Percentiles rank a stretch among this genome's conserved stretches.
These are phyloP conservation scores for Cerceris ruficornis DNA, from an alignment of 2,888 invertebrate genomes.

Conservation along the genomic window DNA sequence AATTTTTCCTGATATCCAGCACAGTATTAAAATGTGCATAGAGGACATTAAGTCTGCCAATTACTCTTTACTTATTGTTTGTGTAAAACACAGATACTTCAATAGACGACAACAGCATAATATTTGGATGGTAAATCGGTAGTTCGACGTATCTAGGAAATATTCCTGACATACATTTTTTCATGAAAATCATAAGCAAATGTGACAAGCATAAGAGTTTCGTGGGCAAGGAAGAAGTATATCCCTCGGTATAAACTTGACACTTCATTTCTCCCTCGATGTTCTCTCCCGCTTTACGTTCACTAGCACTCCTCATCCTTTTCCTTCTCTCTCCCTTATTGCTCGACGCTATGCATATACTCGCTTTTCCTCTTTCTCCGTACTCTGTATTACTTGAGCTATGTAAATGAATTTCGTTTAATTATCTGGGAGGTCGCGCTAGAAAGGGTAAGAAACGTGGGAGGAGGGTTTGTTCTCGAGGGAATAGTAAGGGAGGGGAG, in stretches of 20 bases:
- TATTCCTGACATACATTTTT: constrained; percentile 9
- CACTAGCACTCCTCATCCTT: constrained; percentile 20
- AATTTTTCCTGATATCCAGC: too few species aligned
- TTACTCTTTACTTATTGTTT: too few species aligned
- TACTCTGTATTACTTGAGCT: constrained; percentile 78
- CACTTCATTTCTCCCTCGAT: constrained; percentile 46
- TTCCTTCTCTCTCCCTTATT: constrained; percentile 1
- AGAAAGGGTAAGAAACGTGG: constrained; percentile 53
- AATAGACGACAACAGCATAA: background rate
- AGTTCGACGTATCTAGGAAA: constrained; percentile 45
- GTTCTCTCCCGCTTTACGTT: constrained; percentile 31
- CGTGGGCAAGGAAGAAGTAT: constrained; percentile 7
- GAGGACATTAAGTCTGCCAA: too few species aligned
- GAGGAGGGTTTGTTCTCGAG: constrained; percentile 57
- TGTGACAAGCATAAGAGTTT: constrained; percentile 12
- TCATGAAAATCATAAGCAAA: constrained; percentile 62
- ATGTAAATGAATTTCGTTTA: constrained; percentile 82
- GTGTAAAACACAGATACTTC: background rate
- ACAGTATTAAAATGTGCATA: too few species aligned
- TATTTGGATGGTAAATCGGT: background rate
- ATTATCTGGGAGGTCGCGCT: constrained; percentile 73
- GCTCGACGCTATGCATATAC: background rate
- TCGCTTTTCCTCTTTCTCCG: constrained; percentile 29
- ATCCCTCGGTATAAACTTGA: constrained; percentile 48
- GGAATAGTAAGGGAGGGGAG: constrained; percentile 30